phyloP scores from a whole-genome alignment of 2,888 invertebrate genomes.

The Argyresthia goedartella region DNA sequence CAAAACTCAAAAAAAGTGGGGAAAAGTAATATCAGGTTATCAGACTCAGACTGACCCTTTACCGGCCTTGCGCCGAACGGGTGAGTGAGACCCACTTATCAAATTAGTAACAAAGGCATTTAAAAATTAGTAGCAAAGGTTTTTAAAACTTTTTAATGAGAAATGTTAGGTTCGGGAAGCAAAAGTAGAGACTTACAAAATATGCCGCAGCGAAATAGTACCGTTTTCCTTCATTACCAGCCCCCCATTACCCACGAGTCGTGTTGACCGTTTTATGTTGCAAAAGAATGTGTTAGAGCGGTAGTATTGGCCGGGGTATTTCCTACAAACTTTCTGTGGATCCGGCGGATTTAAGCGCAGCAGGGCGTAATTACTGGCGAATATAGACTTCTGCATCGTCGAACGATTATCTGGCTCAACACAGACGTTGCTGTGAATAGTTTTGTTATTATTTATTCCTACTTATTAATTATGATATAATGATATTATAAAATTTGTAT shows the following conservation, averaged over 20 bases:
- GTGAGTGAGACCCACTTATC: not conserved
- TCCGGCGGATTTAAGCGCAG: constrained; percentile 22
- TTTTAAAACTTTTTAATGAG: not conserved
- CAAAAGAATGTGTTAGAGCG: constrained; percentile 26
- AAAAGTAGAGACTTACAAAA: too few species aligned
- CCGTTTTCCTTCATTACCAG: constrained; percentile 1
- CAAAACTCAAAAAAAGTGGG: too few species aligned
- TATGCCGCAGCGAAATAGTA: too few species aligned
- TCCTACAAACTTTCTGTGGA: constrained; percentile 12
- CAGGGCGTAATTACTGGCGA: constrained; percentile 33
- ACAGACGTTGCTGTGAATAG: too few species aligned
- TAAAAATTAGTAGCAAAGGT: too few species aligned
- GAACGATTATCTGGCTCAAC: too few species aligned
- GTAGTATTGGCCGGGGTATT: constrained; percentile 27
- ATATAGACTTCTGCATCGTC: constrained; percentile 28
- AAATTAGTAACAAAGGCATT: too few species aligned
- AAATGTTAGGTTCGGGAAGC: too few species aligned
- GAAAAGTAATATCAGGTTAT: too few species aligned
- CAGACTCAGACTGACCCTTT: not conserved
- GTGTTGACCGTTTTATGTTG: constrained; percentile 14
- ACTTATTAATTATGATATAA: too few species aligned
- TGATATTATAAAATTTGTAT: too few species aligned
- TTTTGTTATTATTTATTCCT: too few species aligned
- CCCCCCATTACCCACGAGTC: constrained; percentile 7
- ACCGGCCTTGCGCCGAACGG: not conserved